phyloP scores from a whole-genome alignment of 2,797 vertebrate species.

The Lerista edwardsae region DNA sequence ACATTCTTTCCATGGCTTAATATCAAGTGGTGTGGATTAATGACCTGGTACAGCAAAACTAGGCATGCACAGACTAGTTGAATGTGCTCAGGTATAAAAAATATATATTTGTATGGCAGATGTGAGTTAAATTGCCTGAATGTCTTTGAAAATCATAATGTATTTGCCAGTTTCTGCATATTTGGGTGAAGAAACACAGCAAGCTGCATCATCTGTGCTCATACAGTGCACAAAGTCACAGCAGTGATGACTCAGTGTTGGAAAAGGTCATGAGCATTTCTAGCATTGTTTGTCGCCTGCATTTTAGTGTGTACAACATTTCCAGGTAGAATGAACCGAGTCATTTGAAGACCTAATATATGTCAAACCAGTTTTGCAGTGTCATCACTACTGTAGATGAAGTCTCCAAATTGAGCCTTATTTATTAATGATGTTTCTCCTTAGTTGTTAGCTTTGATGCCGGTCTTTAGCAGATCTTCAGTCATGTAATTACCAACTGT shows the following conservation, averaged over 20 bases:
- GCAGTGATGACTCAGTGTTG: conserved; percentile 28
- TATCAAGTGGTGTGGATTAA: neutral
- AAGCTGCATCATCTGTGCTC: neutral
- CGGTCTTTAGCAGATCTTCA: neutral
- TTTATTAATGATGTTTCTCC: conserved; percentile 2
- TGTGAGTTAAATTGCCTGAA: neutral
- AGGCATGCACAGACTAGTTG: neutral
- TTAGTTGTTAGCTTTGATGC: neutral
- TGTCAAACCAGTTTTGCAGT: conserved; percentile 15
- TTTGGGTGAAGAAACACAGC: neutral
- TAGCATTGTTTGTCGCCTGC: neutral
- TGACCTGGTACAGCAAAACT: neutral
- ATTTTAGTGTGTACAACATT: conserved; percentile 3
- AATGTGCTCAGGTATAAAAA: neutral
- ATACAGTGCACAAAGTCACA: conserved; percentile 1
- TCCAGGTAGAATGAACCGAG: neutral
- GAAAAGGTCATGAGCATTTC: neutral
- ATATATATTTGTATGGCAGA: neutral
- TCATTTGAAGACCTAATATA: neutral
- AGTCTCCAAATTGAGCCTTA: neutral
- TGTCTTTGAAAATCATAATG: neutral
- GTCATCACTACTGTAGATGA: neutral
- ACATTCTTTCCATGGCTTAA: neutral
- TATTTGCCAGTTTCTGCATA: neutral
- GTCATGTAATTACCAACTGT: neutral